phyloP scores from a whole-genome alignment of 2,797 vertebrate species.

The Iguana delicatissima region DNA sequence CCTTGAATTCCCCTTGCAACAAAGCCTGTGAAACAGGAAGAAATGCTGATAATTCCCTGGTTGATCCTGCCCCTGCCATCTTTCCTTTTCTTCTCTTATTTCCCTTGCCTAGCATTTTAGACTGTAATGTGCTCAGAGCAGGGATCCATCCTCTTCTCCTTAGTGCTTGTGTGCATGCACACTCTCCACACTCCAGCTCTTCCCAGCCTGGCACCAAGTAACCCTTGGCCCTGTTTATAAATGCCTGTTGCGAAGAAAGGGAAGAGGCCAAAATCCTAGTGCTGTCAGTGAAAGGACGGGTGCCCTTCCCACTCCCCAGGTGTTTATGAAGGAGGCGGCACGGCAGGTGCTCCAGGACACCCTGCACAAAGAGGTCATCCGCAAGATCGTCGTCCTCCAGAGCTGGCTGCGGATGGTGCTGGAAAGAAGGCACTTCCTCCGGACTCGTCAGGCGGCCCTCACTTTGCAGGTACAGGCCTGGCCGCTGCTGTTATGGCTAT shows the following conservation, averaged over 20 bases:
- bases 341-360: slow-evolving; percentile 92
- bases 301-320: slow-evolving; percentile 76
- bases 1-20: neutral
- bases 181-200: neutral
- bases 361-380: slow-evolving; percentile 93
- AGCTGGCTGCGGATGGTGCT: slow-evolving; percentile 90
- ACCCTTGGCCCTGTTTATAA: neutral
- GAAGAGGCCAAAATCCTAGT: too few species aligned
- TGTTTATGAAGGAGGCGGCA: slow-evolving; percentile 94
- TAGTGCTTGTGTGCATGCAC: neutral
- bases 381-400: slow-evolving; percentile 94
- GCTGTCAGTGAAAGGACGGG: neutral
- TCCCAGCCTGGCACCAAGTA: neutral
- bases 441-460: slow-evolving; percentile 83
- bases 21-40: neutral
- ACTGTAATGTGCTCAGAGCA: neutral
- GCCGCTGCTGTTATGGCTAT: too few species aligned
- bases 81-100: neutral
- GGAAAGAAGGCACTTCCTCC: slow-evolving; percentile 88
- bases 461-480: slow-evolving; percentile 86
- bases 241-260: neutral
- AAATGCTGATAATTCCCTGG: neutral
- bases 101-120: neutral
- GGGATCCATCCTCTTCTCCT: neutral
- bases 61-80: too few species aligned